These are phyloP conservation scores for Periphyllus acericola DNA, from an alignment of 2,888 invertebrate species.

Conservation along the genomic window DNA sequence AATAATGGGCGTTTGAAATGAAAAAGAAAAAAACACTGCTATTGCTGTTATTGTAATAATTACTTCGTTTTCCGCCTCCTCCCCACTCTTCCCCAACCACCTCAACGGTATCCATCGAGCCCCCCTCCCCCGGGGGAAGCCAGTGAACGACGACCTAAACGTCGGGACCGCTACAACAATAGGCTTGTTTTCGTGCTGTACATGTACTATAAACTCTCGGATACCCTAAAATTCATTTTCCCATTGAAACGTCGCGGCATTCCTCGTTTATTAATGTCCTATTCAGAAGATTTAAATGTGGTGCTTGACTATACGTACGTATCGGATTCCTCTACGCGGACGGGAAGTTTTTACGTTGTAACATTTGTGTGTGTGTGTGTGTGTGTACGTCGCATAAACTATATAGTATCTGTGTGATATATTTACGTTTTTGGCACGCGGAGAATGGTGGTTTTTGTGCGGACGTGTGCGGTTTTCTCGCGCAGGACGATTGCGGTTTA, in stretches of 20 bases:
- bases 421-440: conserved; percentile 47
- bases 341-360: not conserved
- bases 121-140: not conserved
- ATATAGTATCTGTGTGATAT: conserved; percentile 28
- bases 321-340: not conserved
- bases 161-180: not conserved
- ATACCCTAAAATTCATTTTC: conserved; percentile 36
- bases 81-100: too few species aligned
- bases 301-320: not conserved
- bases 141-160: not conserved
- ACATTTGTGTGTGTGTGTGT: not conserved
- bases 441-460: conserved; percentile 43
- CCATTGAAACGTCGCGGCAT: conserved; percentile 27
- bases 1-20: not conserved
- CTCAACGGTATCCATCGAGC: too few species aligned
- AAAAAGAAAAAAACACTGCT: not conserved
- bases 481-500: not conserved
- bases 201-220: not conserved
- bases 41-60: conserved; percentile 29
- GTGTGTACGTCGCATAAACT: conserved; percentile 23
- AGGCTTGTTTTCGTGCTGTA: conserved; percentile 32
- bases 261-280: conserved; percentile 33
- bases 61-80: not conserved
- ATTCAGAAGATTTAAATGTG: conserved; percentile 5
- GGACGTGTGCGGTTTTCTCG: conserved; percentile 16